Percentiles rank a stretch among this genome's conserved stretches.
Evolutionary conservation across 2,888 invertebrate genomes (phyloP).

Genomic region (Linnaemya vulpina): DNA sequence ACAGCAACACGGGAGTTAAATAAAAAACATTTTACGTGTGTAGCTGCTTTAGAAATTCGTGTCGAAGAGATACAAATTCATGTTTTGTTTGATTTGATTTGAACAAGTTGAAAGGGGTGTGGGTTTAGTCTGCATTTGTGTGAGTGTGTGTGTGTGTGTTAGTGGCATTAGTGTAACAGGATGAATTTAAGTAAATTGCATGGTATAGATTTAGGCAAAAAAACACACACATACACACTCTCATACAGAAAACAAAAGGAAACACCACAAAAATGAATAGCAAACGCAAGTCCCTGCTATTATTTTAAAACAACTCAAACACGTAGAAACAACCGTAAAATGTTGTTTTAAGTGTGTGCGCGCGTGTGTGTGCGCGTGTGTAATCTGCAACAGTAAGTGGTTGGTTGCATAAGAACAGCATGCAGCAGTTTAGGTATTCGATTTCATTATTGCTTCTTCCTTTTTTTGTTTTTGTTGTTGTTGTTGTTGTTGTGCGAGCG

Average conservation of each 20-base stretch:
- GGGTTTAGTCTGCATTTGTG: neutral
- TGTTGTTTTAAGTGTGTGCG: neutral
- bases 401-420: neutral
- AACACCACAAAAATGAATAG: conserved; percentile 4
- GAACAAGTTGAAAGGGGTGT: too few species aligned
- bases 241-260: neutral
- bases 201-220: neutral
- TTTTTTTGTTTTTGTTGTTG: too few species aligned
- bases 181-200: conserved; percentile 22
- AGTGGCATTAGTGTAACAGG: neutral
- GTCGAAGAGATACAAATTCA: conserved; percentile 13
- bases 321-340: conserved; percentile 32
- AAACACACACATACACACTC: too few species aligned
- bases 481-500: too few species aligned
- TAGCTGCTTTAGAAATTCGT: conserved; percentile 11
- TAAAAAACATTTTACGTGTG: conserved; percentile 36
- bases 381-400: neutral
- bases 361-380: too few species aligned
- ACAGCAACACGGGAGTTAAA: conserved; percentile 2
- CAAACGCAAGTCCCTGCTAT: conserved; percentile 11
- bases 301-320: conserved; percentile 39
- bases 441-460: neutral
- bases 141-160: neutral
- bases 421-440: neutral
- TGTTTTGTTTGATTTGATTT: conserved; percentile 5